Evolutionary conservation across 1,140 invertebrate species (phyloP).

Genomic region (Armadillidium nasatum): DNA sequence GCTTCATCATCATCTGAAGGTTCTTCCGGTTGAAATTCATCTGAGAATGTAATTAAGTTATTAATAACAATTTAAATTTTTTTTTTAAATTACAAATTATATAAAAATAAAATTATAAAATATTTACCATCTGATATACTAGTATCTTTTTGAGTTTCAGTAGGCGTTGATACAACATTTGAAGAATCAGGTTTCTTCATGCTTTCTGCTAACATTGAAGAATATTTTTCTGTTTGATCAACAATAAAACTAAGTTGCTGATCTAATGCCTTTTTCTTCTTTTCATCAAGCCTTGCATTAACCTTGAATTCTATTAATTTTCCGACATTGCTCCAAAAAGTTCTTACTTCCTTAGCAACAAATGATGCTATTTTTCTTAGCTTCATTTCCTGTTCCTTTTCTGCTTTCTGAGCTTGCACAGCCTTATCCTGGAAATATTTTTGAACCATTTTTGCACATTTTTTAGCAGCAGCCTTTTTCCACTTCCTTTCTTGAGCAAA

Average conservation of each 20-base stretch:
- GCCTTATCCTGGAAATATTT: constrained; percentile 95
- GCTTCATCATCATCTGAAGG: constrained; percentile 87
- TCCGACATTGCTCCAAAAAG: constrained; percentile 94
- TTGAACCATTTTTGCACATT: constrained; percentile 76
- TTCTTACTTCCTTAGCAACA: constrained; percentile 87
- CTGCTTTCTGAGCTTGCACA: constrained; percentile 76
- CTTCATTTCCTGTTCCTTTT: constrained; percentile 84
- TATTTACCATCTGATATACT: constrained; percentile 54
- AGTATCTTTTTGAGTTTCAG: constrained; percentile 35
- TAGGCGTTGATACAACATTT: constrained; percentile 30
- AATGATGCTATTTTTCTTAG: constrained; percentile 79
- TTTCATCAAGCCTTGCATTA: constrained; percentile 84
- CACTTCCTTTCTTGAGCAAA: constrained; percentile 96
- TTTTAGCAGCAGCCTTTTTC: constrained; percentile 93
- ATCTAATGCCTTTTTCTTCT: constrained; percentile 90
- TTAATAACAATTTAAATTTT: too few species aligned
- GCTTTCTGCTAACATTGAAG: constrained; percentile 77
- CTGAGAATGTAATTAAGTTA: constrained; percentile 41
- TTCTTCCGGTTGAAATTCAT: constrained; percentile 74
- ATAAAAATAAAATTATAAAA: constrained; percentile 23
- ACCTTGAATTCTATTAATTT: constrained; percentile 96
- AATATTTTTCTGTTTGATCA: constrained; percentile 97
- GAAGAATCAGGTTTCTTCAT: constrained; percentile 61
- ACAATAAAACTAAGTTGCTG: constrained; percentile 97
- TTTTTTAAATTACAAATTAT: too few species aligned